Evolutionary conservation across 2,797 vertebrate genomes (phyloP).

Genomic region (Novumbra hubbsi): DNA sequence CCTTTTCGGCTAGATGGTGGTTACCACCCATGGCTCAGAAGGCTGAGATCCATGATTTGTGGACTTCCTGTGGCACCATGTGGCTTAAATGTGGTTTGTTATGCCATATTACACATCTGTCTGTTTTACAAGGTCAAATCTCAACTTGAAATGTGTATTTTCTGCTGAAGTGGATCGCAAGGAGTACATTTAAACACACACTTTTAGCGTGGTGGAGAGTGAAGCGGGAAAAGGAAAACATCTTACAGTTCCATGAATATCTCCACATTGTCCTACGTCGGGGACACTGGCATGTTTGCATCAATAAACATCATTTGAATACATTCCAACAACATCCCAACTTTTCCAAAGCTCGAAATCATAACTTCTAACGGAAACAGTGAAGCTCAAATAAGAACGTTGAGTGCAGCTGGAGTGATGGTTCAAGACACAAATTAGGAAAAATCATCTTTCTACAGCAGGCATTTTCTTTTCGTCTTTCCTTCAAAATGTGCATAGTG

Average conservation of each 20-base stretch:
- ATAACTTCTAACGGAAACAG: not conserved
- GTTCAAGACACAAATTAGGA: not conserved
- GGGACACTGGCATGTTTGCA: not conserved
- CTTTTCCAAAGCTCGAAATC: not conserved
- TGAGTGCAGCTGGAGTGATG: not conserved
- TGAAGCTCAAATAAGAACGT: not conserved
- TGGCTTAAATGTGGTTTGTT: too few relatives aligned
- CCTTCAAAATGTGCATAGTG: not conserved
- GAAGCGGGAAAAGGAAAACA: not conserved
- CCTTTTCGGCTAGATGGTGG: too few relatives aligned
- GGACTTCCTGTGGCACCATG: too few relatives aligned
- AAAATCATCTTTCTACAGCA: not conserved
- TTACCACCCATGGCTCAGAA: too few relatives aligned
- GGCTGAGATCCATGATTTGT: too few relatives aligned
- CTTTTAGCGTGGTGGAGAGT: not conserved
- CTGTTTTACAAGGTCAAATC: slow-evolving; percentile 32
- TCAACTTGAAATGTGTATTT: slow-evolving; percentile 33
- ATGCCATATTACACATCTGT: slow-evolving; percentile 22
- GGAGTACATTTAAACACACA: not conserved
- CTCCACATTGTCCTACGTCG: not conserved
- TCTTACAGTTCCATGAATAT: not conserved
- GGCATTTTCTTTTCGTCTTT: slow-evolving; percentile 2
- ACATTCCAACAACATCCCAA: not conserved
- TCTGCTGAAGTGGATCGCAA: slow-evolving; percentile 10
- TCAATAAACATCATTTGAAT: slow-evolving; percentile 4